phyloP scores from a whole-genome alignment of 2,113 vertebrate species.

The Chloebia gouldiae region DNA sequence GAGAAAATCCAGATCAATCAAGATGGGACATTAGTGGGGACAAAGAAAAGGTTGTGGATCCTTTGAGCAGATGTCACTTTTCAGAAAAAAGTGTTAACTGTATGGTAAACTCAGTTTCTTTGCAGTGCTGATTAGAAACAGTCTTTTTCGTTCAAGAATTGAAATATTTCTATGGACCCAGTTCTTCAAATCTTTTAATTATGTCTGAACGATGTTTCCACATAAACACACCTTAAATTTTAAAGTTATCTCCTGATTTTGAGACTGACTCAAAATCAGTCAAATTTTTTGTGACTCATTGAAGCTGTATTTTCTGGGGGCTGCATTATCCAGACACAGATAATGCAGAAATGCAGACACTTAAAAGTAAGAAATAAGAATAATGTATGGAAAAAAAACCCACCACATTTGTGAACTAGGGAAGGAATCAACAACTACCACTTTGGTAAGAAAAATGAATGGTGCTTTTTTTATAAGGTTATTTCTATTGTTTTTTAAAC shows the following conservation, averaged over 20 bases:
- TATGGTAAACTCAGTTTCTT: neutral
- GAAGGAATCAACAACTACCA: neutral
- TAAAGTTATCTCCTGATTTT: neutral
- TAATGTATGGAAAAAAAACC: accelerated
- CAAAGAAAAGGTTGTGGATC: neutral
- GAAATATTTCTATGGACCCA: neutral
- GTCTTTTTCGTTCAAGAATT: neutral
- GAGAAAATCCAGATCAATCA: neutral
- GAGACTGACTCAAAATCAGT: neutral
- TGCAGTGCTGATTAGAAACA: neutral
- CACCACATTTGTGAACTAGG: neutral
- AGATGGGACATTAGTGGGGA: neutral
- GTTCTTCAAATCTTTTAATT: neutral
- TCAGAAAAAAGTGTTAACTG: neutral
- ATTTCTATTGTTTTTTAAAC: neutral
- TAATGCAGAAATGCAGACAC: neutral
- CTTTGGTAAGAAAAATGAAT: neutral
- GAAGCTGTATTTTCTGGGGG: neutral
- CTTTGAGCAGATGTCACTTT: neutral
- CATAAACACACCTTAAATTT: neutral
- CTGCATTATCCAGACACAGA: neutral
- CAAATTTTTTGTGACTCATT: neutral
- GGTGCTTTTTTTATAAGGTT: neutral
- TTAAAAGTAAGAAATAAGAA: neutral
- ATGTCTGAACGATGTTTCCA: neutral